A percentile compares a stretch with the other conserved stretches of the same genome.
Evolutionary conservation across 2,888 invertebrate species (phyloP).

Genomic region (Yponomeuta malinellus): DNA sequence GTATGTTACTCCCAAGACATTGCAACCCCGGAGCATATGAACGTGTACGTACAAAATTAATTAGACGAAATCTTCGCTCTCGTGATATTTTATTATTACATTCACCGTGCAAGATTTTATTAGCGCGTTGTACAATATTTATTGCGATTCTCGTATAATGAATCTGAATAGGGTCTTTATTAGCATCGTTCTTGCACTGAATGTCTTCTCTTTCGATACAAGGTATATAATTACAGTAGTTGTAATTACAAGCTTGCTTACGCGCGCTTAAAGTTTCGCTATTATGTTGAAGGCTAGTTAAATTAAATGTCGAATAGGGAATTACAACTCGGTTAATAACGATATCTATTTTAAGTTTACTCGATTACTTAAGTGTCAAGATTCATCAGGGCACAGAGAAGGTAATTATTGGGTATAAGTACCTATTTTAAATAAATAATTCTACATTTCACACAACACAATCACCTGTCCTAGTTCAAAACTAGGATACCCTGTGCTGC

Average conservation of each 20-base stretch:
- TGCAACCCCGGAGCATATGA: slow-evolving; percentile 61
- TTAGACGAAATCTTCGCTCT: slow-evolving; percentile 70
- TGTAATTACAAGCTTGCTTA: slow-evolving; percentile 66
- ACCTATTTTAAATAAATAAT: too few species aligned
- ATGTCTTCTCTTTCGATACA: slow-evolving; percentile 45
- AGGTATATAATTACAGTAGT: slow-evolving; percentile 68
- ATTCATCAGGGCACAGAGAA: background rate
- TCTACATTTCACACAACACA: too few species aligned
- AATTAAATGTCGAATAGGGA: slow-evolving; percentile 63
- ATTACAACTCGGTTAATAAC: slow-evolving; percentile 55
- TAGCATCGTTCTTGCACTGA: slow-evolving; percentile 54
- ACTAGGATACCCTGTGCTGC: too few species aligned
- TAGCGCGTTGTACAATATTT: slow-evolving; percentile 58
- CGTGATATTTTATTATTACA: slow-evolving; percentile 75
- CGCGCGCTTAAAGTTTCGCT: slow-evolving; percentile 54
- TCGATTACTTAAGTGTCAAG: slow-evolving; percentile 9
- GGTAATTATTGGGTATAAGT: background rate
- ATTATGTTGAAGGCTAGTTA: slow-evolving; percentile 66
- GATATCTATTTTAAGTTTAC: slow-evolving; percentile 40
- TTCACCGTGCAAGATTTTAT: slow-evolving; percentile 65
- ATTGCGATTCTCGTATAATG: slow-evolving; percentile 64
- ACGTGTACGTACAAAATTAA: slow-evolving; percentile 62
- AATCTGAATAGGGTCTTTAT: slow-evolving; percentile 68
- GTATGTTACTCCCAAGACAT: slow-evolving; percentile 71
- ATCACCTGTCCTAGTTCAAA: too few species aligned